Evolutionary conservation across 2,113 vertebrate species (phyloP).

Genomic region (Phalacrocorax brasilianus): DNA sequence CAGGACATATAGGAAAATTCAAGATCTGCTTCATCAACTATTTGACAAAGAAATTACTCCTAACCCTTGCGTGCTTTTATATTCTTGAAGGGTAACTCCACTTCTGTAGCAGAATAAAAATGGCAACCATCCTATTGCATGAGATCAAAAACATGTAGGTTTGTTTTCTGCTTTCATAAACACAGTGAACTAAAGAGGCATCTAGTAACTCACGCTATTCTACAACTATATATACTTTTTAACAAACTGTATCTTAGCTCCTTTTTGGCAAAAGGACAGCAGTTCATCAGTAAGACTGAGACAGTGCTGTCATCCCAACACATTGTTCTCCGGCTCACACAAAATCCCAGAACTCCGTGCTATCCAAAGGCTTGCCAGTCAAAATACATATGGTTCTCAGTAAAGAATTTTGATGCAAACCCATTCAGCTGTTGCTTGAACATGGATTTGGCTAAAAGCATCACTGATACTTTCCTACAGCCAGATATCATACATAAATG

Average conservation of each 20-base stretch:
- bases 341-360: not conserved
- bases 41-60: not conserved
- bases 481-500: not conserved
- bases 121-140: not conserved
- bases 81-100: not conserved
- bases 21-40: not conserved
- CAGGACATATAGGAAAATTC: not conserved
- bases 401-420: not conserved
- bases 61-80: not conserved
- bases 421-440: not conserved
- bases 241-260: not conserved
- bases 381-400: not conserved
- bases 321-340: not conserved
- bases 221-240: not conserved
- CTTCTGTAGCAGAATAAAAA: not conserved
- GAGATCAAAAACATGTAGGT: not conserved
- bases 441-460: not conserved
- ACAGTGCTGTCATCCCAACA: not conserved
- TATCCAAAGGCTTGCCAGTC: not conserved
- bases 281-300: not conserved
- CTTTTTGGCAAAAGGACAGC: not conserved
- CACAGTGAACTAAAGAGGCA: not conserved
- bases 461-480: not conserved
- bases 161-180: not conserved
- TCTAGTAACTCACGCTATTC: not conserved